Base-by-base conservation (phyloP, 2,113 vertebrate species). In the Maccullochella peelii region DNA sequence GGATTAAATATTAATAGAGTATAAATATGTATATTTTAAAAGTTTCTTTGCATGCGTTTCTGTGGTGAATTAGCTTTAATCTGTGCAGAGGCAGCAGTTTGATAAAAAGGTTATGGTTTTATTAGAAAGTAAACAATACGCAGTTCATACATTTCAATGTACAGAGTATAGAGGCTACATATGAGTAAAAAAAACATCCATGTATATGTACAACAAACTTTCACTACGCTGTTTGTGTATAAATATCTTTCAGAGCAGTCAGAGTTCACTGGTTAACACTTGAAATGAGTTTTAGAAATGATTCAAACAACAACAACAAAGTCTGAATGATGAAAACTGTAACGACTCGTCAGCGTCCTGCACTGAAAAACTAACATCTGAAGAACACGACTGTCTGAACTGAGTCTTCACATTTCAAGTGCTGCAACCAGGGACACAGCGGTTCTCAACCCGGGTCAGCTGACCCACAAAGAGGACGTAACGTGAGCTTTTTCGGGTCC, bases 331-430 rank as follows among this genome's bases (percentile, higher is more conserved):
- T 71, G 69, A 73, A 33, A 69, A 59, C 23, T 12, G 73, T 5
- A 63, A 81, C 0, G 74, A 86, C 73, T 80, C n/a, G 69, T 87
- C 94, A 94, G 94, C 73, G 94, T 92, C 95, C 95, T 79, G 95
- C 95, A 94, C 94, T 94, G 93, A 87, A 63, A 85, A 77, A 86
- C 38, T 5, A 88, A 65, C 44, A 30, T 8, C 63, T 36, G 63
- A 57, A 50, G 50, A 80, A 55, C 57, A 47, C 23, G 25, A 11
- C 68, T 14, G 57, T 76, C 62, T 57, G 62, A 0, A 25, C 52
- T 6, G 79, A 86, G 66, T 38, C 75, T 82, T 79, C 79, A 80
- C 59, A 23, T 42, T 49, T 85, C 69, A 67, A 44, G 47, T 16
- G 55, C 80, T 47, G 57, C 73, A 16, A 6, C 14, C 14, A 0